phyloP scores from a whole-genome alignment of 2,113 vertebrate species.

The Willisornis vidua region DNA sequence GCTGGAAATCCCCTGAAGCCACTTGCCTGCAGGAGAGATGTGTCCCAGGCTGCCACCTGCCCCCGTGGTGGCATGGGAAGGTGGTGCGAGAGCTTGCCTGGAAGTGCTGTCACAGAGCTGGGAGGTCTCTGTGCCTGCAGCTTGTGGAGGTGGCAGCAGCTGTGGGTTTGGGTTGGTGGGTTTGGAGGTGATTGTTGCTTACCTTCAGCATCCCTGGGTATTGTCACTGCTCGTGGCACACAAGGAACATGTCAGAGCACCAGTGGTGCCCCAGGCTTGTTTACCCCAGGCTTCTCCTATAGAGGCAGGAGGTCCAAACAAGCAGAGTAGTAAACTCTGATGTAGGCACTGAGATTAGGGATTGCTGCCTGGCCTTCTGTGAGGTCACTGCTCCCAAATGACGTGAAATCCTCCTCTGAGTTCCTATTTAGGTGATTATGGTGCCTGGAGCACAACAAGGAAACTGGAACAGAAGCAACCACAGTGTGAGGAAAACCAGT shows the following conservation, averaged over 20 bases:
- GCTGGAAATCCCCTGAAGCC: not conserved
- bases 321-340: not conserved
- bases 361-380: not conserved
- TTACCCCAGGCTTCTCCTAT: not conserved
- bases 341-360: not conserved
- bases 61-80: not conserved
- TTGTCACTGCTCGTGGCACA: not conserved
- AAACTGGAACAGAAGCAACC: not conserved
- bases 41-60: not conserved
- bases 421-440: not conserved
- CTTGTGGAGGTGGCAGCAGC: not conserved
- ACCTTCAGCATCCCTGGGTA: fast-evolving
- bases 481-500: not conserved
- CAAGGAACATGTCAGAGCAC: not conserved
- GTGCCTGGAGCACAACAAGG: not conserved
- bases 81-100: not conserved
- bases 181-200: not conserved
- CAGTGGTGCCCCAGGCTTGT: not conserved
- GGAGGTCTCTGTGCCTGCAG: not conserved
- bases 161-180: not conserved
- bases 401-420: not conserved
- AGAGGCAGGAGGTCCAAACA: not conserved
- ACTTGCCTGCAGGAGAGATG: fast-evolving
- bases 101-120: fast-evolving
- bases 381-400: not conserved